phyloP scores from a whole-genome alignment of 2,888 invertebrate species.

The Dermolepida albohirtum region DNA sequence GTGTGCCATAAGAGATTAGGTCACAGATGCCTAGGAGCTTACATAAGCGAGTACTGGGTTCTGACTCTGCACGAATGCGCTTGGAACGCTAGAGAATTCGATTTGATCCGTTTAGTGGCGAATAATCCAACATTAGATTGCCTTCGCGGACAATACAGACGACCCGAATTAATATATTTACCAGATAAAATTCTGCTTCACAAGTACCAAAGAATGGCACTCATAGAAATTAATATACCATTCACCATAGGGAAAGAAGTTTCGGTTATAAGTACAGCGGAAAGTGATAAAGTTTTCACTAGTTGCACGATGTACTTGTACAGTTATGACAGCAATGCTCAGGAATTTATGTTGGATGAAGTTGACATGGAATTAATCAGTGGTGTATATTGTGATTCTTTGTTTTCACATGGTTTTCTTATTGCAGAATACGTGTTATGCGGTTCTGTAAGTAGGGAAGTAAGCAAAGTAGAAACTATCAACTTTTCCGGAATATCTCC shows the following conservation, averaged over 20 bases:
- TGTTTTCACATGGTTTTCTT: slow-evolving; percentile 3
- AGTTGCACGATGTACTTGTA: no score
- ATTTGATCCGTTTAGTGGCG: slow-evolving; percentile 8
- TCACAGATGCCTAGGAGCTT: slow-evolving; percentile 17
- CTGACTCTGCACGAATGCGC: slow-evolving; percentile 16
- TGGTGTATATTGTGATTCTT: neutral
- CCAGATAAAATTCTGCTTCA: neutral
- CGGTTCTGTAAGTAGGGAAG: neutral
- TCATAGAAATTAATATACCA: slow-evolving; percentile 1
- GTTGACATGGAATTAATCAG: neutral
- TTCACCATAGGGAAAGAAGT: neutral
- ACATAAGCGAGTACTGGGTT: slow-evolving; percentile 8
- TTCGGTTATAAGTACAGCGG: no score
- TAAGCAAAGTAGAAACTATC: neutral
- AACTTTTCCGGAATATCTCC: slow-evolving; percentile 18
- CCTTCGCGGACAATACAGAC: slow-evolving; percentile 14
- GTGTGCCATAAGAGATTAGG: slow-evolving; percentile 22
- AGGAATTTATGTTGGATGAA: no score
- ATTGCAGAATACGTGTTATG: neutral
- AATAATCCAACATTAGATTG: slow-evolving; percentile 11
- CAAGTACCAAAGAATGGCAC: neutral
- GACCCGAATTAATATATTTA: neutral
- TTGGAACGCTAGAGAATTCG: slow-evolving; percentile 4
- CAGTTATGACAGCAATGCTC: no score
- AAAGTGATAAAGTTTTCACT: no score